Evolutionary conservation across 2,113 vertebrate species (phyloP), one percentile per base, ranked within the genome.

Genomic region (Zapus hudsonius): DNA sequence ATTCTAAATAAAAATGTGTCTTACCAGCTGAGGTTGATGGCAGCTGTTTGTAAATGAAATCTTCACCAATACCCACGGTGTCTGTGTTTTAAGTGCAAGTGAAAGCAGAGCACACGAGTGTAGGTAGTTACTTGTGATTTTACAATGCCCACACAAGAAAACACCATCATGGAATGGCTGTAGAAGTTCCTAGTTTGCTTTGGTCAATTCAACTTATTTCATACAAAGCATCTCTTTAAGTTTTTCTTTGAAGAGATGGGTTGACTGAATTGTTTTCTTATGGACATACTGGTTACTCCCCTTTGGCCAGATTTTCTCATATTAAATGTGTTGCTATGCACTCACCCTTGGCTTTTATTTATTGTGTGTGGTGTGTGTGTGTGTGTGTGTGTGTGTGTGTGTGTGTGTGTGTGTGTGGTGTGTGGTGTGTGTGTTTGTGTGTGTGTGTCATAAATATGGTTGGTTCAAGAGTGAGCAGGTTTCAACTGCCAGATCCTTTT

Each of bases 31-130:
- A 67, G 76, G 66, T 29, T 73, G 40, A 11, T 70, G 33, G 75
- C 52, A 69, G 74, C 55, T 92, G 47, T 67, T 81, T 80, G 25
- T 23, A 88, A 83, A 82, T 82, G 38, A 74, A 74, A 87, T 27
- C n/a, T 81, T 59, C 47, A 88, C 1, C 17, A 57, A 57, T 27
- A 66, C 13, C 15, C 22, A 27, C 44, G n/a, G 81, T 78, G 69
- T 57, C 80, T 47, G 57, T 55, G 63, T 79, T 86, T 75, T 72
- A 79, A 88, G 79, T 90, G 73, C 33, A 55, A 91, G 23, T 67
- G 29, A 67, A 89, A 72, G 15, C 38, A 42, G 40, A 79, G 86
- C 52, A 55, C n/a, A n/a, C n/a, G 81, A 17, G 89, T 5, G 1
- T 36, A 88, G 47, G 47, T 57, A 64, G 20, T 47, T 57, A 82